Evolutionary conservation across 2,113 vertebrate genomes (phyloP).

Genomic region (Silurus glanis): DNA sequence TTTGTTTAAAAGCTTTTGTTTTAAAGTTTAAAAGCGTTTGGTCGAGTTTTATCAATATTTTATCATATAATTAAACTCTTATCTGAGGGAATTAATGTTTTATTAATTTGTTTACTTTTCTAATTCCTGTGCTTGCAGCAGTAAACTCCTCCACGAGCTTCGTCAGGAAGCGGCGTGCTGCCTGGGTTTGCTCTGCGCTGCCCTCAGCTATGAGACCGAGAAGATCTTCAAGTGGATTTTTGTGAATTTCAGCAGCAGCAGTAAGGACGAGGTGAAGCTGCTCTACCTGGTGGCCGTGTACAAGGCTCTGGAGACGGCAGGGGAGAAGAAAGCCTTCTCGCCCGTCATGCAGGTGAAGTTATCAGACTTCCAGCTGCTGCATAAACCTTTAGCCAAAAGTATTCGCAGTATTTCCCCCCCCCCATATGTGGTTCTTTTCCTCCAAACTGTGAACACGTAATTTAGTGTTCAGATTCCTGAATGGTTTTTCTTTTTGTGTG

Average conservation of each 20-base stretch:
- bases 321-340: slow-evolving; percentile 97
- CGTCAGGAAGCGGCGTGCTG: slow-evolving; percentile 95
- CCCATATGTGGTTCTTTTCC: too few species aligned
- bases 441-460: too few species aligned
- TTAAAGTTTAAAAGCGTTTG: too few species aligned
- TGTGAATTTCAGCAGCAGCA: slow-evolving; percentile 87
- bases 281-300: slow-evolving; percentile 92
- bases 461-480: too few species aligned
- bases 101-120: too few species aligned
- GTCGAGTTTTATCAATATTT: too few species aligned
- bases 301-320: slow-evolving; percentile 91
- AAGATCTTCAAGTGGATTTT: slow-evolving; percentile 99
- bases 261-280: slow-evolving; percentile 95
- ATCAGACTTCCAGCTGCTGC: too few species aligned
- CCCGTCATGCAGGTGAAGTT: slow-evolving; percentile 86
- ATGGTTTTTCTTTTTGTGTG: neutral
- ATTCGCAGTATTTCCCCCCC: too few species aligned
- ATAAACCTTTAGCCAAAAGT: too few species aligned
- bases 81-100: too few species aligned
- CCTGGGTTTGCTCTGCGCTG: slow-evolving; percentile 91
- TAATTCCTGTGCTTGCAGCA: slow-evolving; percentile 71
- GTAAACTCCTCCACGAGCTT: slow-evolving; percentile 96
- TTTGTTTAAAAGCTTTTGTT: too few species aligned
- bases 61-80: too few species aligned
- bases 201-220: slow-evolving; percentile 95